A percentile compares a stretch with the other conserved stretches of the same genome.
Conservation (phyloP, 1,140 invertebrate genomes). For the Diploscapter pachys region DNA sequence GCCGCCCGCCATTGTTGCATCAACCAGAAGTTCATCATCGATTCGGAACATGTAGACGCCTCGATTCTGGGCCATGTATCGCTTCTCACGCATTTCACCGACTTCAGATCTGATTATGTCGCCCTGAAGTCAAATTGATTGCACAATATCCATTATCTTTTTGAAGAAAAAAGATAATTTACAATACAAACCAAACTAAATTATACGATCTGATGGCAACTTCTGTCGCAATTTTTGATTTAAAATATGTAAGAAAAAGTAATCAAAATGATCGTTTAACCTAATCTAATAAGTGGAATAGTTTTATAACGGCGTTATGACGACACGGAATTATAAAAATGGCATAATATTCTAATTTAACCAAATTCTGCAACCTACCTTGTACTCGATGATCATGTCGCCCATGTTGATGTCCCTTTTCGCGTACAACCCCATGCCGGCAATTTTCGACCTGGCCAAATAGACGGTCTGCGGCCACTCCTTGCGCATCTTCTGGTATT, state of each 20-base stretch:
- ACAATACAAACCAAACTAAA: too few relatives aligned
- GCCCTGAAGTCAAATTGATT: conserved; percentile 63
- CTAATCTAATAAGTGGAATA: too few relatives aligned
- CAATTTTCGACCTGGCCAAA: conserved; percentile 71
- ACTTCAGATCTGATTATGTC: conserved; percentile 94
- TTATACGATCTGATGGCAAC: too few relatives aligned
- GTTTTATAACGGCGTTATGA: too few relatives aligned
- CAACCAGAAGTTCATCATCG: conserved; percentile 92
- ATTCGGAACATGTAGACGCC: conserved; percentile 99
- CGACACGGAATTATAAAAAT: not conserved
- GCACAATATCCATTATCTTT: not conserved
- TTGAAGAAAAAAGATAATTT: too few relatives aligned
- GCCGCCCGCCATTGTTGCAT: conserved; percentile 91
- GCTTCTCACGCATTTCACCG: conserved; percentile 71
- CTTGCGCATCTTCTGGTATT: conserved; percentile 97
- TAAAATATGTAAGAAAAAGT: too few relatives aligned
- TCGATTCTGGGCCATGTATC: conserved; percentile 73
- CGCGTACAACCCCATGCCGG: conserved; percentile 92
- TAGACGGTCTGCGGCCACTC: conserved; percentile 98
- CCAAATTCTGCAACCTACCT: conserved; percentile 60
- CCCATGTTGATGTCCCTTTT: conserved; percentile 94
- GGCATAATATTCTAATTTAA: not conserved
- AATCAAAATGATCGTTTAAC: too few relatives aligned
- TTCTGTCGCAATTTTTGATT: too few relatives aligned
- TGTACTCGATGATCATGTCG: conserved; percentile 99